Base-by-base conservation (phyloP, 1,140 invertebrate species). In the Leucophenga varia region DNA sequence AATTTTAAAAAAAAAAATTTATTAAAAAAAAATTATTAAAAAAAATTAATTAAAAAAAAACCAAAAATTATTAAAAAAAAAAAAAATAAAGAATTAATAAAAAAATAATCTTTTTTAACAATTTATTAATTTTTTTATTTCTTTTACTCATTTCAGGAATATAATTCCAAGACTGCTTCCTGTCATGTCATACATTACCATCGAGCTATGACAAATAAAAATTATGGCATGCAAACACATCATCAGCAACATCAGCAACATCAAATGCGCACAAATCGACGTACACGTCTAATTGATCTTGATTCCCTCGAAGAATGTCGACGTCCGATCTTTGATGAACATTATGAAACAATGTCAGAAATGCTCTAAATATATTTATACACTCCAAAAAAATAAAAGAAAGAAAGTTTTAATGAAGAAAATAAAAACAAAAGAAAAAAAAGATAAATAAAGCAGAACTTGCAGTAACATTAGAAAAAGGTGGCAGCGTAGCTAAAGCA, bases 141-240 rank as follows among this genome's bases (percentile, higher is more conserved):
- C 8, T 25, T 9, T 47, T 13, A 4, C 9, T 61, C 12, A 1
- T 44, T 60, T 1, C 34, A 72, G 69, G 64, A 72, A 72, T 72
- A 72, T 55, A 72, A 72, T 61, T 30, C 69, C 47, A 72, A 72
- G 69, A 72, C 69, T 72, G 69, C 69, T 59, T 65, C 64, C 65
- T 72, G 69, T 60, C 65, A 72, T 53, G 65, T 70, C 57, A 70
- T 72, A 52, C 64, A 72, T 38, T 72, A 72, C 46, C 69, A 69
- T 53, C 59, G 64, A 34, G 6, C 4, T 14, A 8, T 34, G 12
- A 28, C 25, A 28, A 28, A 28, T 7, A 7, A 6, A 28, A 7
- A 6, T 28, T 28, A 7, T 7, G 25, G 25, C 12, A 12, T 28
- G 6, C 25, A 28, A 28, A 6, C 12, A 12, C 25, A 28, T n/a